Evolutionary conservation across 1,140 invertebrate genomes (phyloP).

Genomic region (Nixonia krombeini): DNA sequence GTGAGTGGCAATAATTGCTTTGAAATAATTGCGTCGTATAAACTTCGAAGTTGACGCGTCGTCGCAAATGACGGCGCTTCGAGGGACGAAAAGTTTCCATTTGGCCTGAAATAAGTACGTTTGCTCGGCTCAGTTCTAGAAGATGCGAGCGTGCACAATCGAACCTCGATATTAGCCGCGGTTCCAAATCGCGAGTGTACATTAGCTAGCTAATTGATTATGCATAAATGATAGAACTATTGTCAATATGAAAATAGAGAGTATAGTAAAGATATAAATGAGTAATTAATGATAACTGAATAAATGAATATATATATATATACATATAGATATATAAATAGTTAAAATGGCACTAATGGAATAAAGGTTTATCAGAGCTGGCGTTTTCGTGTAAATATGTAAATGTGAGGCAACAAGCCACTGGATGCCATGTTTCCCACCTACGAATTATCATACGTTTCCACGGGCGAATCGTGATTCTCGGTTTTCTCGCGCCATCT

Average conservation of each 20-base stretch:
- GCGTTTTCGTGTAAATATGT: slow-evolving; percentile 63
- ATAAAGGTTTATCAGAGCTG: slow-evolving; percentile 60
- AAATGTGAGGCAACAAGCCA: slow-evolving; percentile 20
- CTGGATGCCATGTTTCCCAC: slow-evolving; percentile 14
- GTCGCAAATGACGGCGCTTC: slow-evolving; percentile 34
- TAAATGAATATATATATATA: slow-evolving; percentile 24
- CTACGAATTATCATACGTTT: background rate
- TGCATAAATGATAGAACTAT: slow-evolving; percentile 57
- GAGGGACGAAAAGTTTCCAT: slow-evolving; percentile 55
- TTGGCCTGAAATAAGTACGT: slow-evolving; percentile 57
- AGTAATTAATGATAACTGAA: too few relatives aligned
- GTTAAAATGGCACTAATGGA: slow-evolving; percentile 37
- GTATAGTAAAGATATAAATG: slow-evolving; percentile 47
- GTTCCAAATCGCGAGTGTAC: slow-evolving; percentile 56
- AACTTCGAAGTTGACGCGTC: slow-evolving; percentile 46
- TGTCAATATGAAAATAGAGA: slow-evolving; percentile 67
- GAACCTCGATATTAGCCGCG: slow-evolving; percentile 41
- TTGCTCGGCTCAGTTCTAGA: slow-evolving; percentile 48
- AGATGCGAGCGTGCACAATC: slow-evolving; percentile 46
- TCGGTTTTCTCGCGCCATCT: too few relatives aligned
- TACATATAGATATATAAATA: slow-evolving; percentile 20
- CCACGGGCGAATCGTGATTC: too few relatives aligned
- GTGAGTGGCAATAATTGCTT: slow-evolving; percentile 32
- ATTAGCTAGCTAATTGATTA: slow-evolving; percentile 67
- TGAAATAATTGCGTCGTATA: slow-evolving; percentile 44